Percentiles rank a stretch among this genome's conserved stretches.
These are phyloP conservation scores for Caenorhabditis brenneri DNA, from an alignment of 1,140 invertebrate species.

Conservation along the genomic window DNA sequence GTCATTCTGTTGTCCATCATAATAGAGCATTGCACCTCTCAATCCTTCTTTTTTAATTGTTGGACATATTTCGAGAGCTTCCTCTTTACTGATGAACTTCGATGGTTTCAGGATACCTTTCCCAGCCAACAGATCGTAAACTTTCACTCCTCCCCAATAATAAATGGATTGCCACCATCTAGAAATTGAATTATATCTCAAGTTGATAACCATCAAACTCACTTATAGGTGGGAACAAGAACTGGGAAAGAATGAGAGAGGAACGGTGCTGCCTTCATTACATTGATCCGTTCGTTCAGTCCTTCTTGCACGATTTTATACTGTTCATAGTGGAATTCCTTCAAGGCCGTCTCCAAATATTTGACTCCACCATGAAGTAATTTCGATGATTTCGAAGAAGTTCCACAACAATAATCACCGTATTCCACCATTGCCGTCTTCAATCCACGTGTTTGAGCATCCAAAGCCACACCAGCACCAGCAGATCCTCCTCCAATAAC, in stretches of 20 bases:
- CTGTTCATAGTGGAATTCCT: constrained; percentile 78
- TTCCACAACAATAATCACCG: constrained; percentile 96
- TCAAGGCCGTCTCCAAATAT: constrained; percentile 87
- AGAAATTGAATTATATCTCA: not conserved
- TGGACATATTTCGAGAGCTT: constrained; percentile 93
- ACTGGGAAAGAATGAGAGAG: constrained; percentile 93
- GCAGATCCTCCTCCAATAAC: constrained; percentile 95
- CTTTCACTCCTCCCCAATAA: constrained; percentile 97
- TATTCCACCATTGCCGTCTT: constrained; percentile 94
- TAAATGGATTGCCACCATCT: constrained; percentile 90
- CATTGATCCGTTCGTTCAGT: constrained; percentile 87
- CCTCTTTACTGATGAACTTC: constrained; percentile 90
- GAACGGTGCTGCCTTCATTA: constrained; percentile 93
- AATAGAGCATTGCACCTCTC: constrained; percentile 95
- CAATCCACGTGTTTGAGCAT: constrained; percentile 86
- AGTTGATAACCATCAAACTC: constrained; percentile 71
- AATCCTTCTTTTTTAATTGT: constrained; percentile 91
- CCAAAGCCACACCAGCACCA: constrained; percentile 84
- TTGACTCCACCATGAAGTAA: constrained; percentile 94
- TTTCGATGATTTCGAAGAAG: constrained; percentile 91
- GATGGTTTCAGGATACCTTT: constrained; percentile 90
- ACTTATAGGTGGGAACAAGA: constrained; percentile 97
- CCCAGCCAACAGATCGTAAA: constrained; percentile 95
- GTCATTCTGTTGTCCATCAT: constrained; percentile 98
- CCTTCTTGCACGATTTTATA: constrained; percentile 98